Conservation (phyloP, 2,113 vertebrate species). For the Corythornis cristatus region DNA sequence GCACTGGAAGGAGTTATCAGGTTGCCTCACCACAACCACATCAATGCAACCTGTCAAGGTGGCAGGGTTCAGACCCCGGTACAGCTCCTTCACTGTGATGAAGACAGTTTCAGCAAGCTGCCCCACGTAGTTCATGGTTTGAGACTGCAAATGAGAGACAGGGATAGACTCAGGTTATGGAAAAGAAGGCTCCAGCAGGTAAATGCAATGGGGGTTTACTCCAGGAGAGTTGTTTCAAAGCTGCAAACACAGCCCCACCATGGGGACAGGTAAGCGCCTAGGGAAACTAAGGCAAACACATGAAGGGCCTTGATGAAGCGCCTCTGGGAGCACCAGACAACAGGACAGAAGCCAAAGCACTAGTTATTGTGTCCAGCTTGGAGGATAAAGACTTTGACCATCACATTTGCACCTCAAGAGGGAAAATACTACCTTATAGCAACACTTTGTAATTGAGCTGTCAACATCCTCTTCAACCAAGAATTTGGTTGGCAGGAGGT, state of each 20-base stretch:
- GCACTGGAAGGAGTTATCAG: conserved; percentile 87
- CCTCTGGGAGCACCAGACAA: not conserved
- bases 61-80: conserved; percentile 89
- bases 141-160: conserved; percentile 60
- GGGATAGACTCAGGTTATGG: not conserved
- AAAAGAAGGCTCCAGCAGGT: not conserved
- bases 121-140: conserved; percentile 94
- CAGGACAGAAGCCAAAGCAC: not conserved
- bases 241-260: not conserved
- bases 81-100: conserved; percentile 89
- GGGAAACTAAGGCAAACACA: not conserved
- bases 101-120: conserved; percentile 90
- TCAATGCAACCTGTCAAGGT: conserved; percentile 91
- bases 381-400: not conserved
- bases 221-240: not conserved
- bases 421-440: not conserved
- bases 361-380: not conserved
- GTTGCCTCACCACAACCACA: conserved; percentile 91
- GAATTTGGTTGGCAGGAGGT: not conserved
- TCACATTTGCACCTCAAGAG: not conserved
- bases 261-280: not conserved
- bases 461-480: not conserved
- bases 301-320: not conserved
- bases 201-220: not conserved
- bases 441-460: not conserved